phyloP scores from a whole-genome alignment of 2,888 invertebrate species.

The Empis livida region DNA sequence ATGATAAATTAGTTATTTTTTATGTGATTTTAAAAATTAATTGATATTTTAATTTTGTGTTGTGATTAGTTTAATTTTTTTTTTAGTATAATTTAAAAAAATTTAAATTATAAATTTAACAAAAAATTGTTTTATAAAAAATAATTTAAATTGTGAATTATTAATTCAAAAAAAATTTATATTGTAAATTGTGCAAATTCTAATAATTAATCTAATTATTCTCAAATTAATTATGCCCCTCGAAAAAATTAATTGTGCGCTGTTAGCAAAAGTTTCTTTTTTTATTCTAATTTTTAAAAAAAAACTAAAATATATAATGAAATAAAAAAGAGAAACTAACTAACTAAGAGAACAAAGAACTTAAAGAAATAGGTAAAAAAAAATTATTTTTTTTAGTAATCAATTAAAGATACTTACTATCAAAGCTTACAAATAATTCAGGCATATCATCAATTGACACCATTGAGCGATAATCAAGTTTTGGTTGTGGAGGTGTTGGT shows the following conservation, averaged over 20 bases:
- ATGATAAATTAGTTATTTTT: conserved; percentile 8
- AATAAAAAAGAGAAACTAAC: no score
- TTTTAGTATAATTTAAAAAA: conserved; percentile 6
- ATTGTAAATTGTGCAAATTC: no score
- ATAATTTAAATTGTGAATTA: not conserved
- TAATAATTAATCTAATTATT: no score
- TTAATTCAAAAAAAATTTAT: no score
- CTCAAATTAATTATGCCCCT: no score
- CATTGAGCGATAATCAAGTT: conserved; percentile 83
- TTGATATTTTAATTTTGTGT: not conserved
- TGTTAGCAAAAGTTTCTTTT: not conserved
- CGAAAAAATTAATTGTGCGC: not conserved
- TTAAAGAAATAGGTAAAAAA: conserved; percentile 3
- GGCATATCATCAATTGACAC: conserved; percentile 91
- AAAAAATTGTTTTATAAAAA: not conserved
- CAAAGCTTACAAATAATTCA: conserved; percentile 86
- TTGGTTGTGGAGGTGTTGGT: conserved; percentile 61
- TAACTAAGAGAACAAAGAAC: no score
- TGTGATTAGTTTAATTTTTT: not conserved
- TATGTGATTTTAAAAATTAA: conserved; percentile 1
- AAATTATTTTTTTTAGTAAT: conserved; percentile 7
- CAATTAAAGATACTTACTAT: conserved; percentile 54
- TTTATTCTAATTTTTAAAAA: conserved; percentile 6
- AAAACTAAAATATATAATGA: no score
- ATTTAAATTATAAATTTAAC: no score